Evolutionary conservation across 2,113 vertebrate genomes (phyloP).

Genomic region (Brachionichthys hirsutus): DNA sequence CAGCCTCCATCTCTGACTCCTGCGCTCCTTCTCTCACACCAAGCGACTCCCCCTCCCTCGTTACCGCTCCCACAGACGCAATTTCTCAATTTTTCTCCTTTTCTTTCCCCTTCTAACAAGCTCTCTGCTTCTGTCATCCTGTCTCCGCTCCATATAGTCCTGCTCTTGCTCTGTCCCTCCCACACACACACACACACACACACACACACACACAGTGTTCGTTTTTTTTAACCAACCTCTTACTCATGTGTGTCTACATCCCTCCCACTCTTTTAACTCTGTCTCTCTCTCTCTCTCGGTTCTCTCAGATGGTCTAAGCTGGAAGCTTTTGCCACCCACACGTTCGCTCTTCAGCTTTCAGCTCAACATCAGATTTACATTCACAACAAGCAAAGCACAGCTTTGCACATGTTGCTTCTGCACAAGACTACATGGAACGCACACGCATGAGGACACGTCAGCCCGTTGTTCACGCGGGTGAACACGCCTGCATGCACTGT

Average conservation of each 20-base stretch:
- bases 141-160: constrained; percentile 42
- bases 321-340: constrained; percentile 79
- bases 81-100: constrained; percentile 41
- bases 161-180: constrained; percentile 47
- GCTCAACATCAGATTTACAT: constrained; percentile 81
- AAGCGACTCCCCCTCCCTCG: constrained; percentile 22
- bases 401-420: constrained; percentile 52
- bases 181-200: constrained; percentile 24
- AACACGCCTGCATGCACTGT: constrained; percentile 16
- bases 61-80: constrained; percentile 38
- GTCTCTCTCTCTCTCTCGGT: constrained; percentile 62
- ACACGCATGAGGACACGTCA: constrained; percentile 34
- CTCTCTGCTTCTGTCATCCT: constrained; percentile 31
- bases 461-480: constrained; percentile 14
- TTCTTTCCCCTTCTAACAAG: constrained; percentile 2
- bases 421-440: constrained; percentile 34
- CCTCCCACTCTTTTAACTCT: constrained; percentile 70
- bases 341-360: constrained; percentile 72
- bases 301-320: constrained; percentile 74
- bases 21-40: constrained; percentile 26
- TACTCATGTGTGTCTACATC: constrained; percentile 67
- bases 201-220: constrained; percentile 32
- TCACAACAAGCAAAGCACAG: constrained; percentile 67
- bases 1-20: constrained; percentile 59
- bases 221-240: constrained; percentile 56